Evolutionary conservation across 2,888 invertebrate species (phyloP), one percentile per base, ranked within the genome.

Genomic region (Pammene aurita): DNA sequence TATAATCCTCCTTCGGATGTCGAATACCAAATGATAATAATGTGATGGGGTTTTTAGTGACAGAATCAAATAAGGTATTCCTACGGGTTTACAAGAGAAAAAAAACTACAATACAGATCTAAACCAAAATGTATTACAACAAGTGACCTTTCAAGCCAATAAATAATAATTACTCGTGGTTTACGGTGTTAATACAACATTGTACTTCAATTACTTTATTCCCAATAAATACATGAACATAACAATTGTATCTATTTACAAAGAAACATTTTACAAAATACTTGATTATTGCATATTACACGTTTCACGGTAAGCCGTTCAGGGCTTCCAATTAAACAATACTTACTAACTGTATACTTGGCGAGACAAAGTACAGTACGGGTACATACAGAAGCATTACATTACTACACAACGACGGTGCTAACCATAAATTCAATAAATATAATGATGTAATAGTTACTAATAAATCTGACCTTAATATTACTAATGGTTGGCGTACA

Each of bases 221-320:
- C 67, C 66, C 54, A 74, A 76, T 72, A 74, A 75, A 71, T 75
- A 77, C 73, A 77, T 74, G 73, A 78, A 77, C 78, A 72, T 72
- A 76, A 76, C 75, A 77, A 77, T 70, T 75, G 77, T 73, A 76
- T 75, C 79, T 88, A 89, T 88, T 83, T 88, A 89, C 87, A 89
- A 86, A 86, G 79, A 78, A 88, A 87, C 79, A 84, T 81, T 79
- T 80, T 86, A 86, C 80, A 80, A 78, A 81, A 82, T 83, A 86
- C 80, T 80, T 79, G 75, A 80, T 86, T 88, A 87, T 87, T 88
- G 87, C 86, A 78, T 76, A 79, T 84, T 86, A 87, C 86, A 87
- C 84, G 82, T 85, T 73, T 79, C 57, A 61, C 68, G 76, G 73
- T 46, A 68, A 67, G 72, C 72, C 72, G 72, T 10, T 35, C 50